phyloP scores from a whole-genome alignment of 2,888 invertebrate species.

The Agonum fuliginosum region DNA sequence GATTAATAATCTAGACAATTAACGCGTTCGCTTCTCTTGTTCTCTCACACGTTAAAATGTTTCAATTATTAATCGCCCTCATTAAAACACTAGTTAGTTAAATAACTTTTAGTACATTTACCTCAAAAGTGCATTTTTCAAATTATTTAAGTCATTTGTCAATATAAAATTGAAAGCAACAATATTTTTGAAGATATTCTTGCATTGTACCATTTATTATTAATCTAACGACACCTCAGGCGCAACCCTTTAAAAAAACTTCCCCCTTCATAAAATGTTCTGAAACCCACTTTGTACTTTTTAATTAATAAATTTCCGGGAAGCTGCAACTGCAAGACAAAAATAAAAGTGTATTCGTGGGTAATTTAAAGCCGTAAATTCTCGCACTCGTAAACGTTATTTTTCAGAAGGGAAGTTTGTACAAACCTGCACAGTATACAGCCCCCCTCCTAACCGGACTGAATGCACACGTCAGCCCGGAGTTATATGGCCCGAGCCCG shows the following conservation, averaged over 20 bases:
- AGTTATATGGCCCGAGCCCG: constrained; percentile 14
- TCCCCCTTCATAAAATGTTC: not conserved
- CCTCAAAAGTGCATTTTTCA: no score
- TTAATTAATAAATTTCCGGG: constrained; percentile 37
- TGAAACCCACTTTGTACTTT: not conserved
- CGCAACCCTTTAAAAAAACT: not conserved
- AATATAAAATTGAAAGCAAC: no score
- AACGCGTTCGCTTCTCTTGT: no score
- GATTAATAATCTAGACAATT: no score
- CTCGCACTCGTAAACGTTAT: constrained; percentile 38
- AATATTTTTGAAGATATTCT: no score
- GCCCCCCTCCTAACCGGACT: not conserved
- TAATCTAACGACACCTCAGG: no score
- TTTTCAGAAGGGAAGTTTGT: constrained; percentile 39
- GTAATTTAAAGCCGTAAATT: constrained; percentile 42
- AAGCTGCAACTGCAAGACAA: constrained; percentile 1
- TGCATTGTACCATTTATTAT: no score
- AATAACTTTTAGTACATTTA: no score
- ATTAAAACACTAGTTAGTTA: no score
- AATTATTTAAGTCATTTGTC: no score
- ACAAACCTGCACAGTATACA: not conserved
- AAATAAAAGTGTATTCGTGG: constrained; percentile 6
- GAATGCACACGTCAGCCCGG: constrained; percentile 34
- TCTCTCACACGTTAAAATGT: no score
- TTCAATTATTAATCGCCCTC: no score